A percentile compares a stretch with the other conserved stretches of the same genome.
Conservation (phyloP, 2,113 vertebrate genomes). For the Heterocephalus glaber region DNA sequence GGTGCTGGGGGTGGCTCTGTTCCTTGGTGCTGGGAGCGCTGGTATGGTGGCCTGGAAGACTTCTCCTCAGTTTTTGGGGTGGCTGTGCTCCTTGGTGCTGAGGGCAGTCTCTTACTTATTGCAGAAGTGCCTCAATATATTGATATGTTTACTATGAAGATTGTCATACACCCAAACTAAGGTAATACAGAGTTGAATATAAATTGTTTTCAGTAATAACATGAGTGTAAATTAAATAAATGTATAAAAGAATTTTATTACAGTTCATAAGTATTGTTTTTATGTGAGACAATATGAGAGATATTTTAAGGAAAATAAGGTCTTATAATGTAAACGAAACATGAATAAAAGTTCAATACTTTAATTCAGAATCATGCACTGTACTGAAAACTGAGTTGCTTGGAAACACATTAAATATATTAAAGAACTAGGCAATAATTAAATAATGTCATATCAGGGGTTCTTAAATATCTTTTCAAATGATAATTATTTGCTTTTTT, state of each 20-base stretch:
- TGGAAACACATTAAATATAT: not conserved
- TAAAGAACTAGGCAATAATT: conserved; percentile 17
- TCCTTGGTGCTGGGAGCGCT: too few relatives aligned
- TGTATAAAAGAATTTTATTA: conserved; percentile 18
- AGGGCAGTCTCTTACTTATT: conserved; percentile 49
- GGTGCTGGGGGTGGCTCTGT: too few relatives aligned
- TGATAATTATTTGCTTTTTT: not conserved
- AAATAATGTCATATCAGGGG: not conserved
- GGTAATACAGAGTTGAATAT: not conserved
- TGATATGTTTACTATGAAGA: conserved; percentile 17
- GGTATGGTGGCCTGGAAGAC: too few relatives aligned
- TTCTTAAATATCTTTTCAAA: not conserved
- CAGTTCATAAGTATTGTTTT: not conserved
- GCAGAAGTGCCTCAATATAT: not conserved
- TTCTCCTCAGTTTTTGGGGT: too few relatives aligned
- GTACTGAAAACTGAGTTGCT: not conserved
- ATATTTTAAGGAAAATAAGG: not conserved
- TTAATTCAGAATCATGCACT: conserved; percentile 1
- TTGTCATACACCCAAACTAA: not conserved
- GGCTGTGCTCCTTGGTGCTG: too few relatives aligned
- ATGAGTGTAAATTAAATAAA: conserved; percentile 31
- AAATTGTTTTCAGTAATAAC: conserved; percentile 31
- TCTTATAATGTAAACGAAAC: conserved; percentile 11
- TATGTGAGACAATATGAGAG: not conserved
- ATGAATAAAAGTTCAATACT: not conserved